A percentile compares a stretch with the other conserved stretches of the same genome.
Evolutionary conservation across 2,888 invertebrate species (phyloP).

Genomic region (Hartigia nigra): DNA sequence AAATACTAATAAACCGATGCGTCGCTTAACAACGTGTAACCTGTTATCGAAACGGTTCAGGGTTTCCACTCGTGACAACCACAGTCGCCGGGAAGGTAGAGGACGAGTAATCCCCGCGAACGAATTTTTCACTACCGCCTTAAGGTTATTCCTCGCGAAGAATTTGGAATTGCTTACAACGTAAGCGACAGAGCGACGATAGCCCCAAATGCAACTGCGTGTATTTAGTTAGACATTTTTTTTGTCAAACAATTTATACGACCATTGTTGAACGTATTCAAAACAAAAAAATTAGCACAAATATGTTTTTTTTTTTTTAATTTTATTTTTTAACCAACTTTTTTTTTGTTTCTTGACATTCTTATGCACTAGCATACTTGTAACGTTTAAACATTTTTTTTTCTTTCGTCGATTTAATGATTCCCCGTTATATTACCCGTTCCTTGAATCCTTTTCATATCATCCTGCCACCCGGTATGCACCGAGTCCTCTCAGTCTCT

Average conservation of each 20-base stretch:
- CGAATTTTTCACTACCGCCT: not conserved
- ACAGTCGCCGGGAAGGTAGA: not conserved
- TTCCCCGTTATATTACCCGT: not conserved
- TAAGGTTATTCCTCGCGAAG: not conserved
- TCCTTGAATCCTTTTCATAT: not conserved
- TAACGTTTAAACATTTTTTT: not conserved
- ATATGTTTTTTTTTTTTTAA: not conserved
- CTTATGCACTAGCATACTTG: not conserved
- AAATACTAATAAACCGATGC: constrained; percentile 26
- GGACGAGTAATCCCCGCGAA: not conserved
- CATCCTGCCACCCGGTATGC: constrained; percentile 7
- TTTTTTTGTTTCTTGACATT: not conserved
- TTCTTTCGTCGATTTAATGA: not conserved
- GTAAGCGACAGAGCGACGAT: not conserved
- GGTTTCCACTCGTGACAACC: not conserved
- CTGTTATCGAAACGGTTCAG: not conserved
- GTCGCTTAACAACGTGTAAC: constrained; percentile 8
- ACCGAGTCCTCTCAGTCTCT: not conserved
- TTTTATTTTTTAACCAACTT: not conserved
- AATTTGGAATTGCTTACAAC: not conserved
- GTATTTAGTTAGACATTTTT: too few species aligned
- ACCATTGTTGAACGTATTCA: too few species aligned
- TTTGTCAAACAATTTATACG: too few species aligned
- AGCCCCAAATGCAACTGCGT: not conserved
- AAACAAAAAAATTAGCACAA: too few species aligned